A percentile compares a stretch with the other conserved stretches of the same genome.
Conservation (phyloP, 2,797 vertebrate genomes). For the Taeniopygia guttata region DNA sequence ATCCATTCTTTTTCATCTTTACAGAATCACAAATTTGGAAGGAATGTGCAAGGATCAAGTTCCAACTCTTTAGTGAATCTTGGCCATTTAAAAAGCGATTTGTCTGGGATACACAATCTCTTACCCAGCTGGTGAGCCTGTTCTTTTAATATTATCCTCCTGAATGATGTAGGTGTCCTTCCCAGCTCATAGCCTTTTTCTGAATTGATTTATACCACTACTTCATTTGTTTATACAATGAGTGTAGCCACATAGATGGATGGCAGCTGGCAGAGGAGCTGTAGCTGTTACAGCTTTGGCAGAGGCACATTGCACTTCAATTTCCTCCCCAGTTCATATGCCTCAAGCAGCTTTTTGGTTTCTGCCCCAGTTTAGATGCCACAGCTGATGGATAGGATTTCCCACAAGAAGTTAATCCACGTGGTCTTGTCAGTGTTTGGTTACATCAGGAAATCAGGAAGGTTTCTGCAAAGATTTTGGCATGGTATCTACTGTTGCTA, state of each 20-base stretch:
- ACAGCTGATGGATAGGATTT: conserved; percentile 3
- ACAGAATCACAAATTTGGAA: background rate
- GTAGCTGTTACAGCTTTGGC: background rate
- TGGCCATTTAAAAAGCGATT: background rate
- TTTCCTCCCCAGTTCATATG: background rate
- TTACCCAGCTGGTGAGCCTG: background rate
- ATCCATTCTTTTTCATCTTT: background rate
- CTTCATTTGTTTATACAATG: background rate
- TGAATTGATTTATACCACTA: background rate
- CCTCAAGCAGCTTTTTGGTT: background rate
- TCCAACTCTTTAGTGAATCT: background rate
- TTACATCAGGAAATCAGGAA: background rate
- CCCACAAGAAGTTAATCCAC: background rate
- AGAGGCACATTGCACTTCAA: background rate
- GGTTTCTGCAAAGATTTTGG: background rate
- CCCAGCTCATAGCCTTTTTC: background rate
- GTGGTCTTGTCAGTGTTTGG: background rate
- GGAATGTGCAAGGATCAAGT: background rate
- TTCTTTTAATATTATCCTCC: background rate
- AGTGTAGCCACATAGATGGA: background rate
- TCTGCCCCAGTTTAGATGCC: background rate
- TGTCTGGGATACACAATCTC: background rate
- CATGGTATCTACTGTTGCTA: background rate
- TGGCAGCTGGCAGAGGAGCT: background rate
- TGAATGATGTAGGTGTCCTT: background rate